Base-by-base conservation (phyloP, 2,888 invertebrate species). In the Oscheius sp. region DNA sequence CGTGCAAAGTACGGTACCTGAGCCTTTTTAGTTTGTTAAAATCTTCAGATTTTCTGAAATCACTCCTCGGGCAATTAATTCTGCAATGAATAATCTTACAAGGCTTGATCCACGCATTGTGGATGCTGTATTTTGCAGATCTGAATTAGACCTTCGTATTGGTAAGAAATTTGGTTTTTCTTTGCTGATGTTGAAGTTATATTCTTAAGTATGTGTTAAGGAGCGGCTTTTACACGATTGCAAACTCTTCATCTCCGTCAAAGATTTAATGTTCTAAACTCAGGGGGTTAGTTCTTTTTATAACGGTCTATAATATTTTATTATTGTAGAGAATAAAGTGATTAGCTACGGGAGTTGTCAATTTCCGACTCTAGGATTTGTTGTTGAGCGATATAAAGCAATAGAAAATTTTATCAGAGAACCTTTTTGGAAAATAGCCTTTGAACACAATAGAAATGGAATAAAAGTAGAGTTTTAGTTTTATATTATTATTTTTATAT, bases 331-430 rank as follows among this genome's bases (percentile, higher is more conserved):
- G 1, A 68, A 72, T 16, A 63, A 79, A 71, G 81, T 88, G 1
- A 93, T 99, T 59, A 98, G 97, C 89, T 99, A 99, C 89, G 99
- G 99, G 1, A 96, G 95, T 74, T 99, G 99, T 88, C 99, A 99
- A 90, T 98, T 99, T 89, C 99, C 99, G 5, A 99, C 99, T 0
- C 91, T 99, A n/a, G 99, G 99, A 1, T 99, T 99, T 92, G 97
- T 99, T n/a, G 98, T 96, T 0, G 96, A 99, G 89, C 92, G 99
- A 68, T 87, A 85, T 78, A 87, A 87, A 77, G 78, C 80, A 29
- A 84, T 81, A 52, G 80, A 85, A 64, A 76, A 79, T 2, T 99
- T 99, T 90, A 92, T 96, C 9, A 91, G 94, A 0, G 97, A 99
- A 90, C 91, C 92, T 3, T 99, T 98, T 90, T 99, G 99, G 98